Evolutionary conservation across 2,888 invertebrate genomes (phyloP).

Genomic region (Euplagia quadripunctaria): DNA sequence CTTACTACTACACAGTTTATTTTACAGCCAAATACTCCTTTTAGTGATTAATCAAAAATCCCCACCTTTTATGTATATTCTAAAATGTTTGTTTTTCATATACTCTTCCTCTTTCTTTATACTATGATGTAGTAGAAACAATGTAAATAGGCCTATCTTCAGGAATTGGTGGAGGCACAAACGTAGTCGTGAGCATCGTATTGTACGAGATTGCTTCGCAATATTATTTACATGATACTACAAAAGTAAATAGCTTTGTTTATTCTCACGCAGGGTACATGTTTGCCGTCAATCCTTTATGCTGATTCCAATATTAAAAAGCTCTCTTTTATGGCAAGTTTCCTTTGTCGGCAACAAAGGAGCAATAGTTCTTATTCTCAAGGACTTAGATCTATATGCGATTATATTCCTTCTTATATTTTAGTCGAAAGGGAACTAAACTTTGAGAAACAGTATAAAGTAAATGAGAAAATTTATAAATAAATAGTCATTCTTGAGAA

Average conservation of each 20-base stretch:
- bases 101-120: neutral
- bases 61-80: no score
- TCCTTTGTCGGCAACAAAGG: conserved; percentile 36
- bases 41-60: no score
- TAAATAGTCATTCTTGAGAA: neutral
- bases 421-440: neutral
- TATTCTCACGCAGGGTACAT: conserved; percentile 36
- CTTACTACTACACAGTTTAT: no score
- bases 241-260: conserved; percentile 28
- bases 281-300: conserved; percentile 55
- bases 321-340: conserved; percentile 40
- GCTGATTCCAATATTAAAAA: conserved; percentile 55
- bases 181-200: conserved; percentile 3
- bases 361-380: conserved; percentile 43
- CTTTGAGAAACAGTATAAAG: no score
- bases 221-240: conserved; percentile 37
- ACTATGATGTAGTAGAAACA: neutral
- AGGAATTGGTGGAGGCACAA: neutral
- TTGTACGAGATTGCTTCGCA: conserved; percentile 36
- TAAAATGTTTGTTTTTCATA: no score
- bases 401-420: conserved; percentile 20
- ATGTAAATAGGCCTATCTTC: neutral
- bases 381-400: conserved; percentile 18
- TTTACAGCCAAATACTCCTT: no score
- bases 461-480: neutral